phyloP scores from a whole-genome alignment of 2,113 vertebrate species.

The Cyprinus carpio region DNA sequence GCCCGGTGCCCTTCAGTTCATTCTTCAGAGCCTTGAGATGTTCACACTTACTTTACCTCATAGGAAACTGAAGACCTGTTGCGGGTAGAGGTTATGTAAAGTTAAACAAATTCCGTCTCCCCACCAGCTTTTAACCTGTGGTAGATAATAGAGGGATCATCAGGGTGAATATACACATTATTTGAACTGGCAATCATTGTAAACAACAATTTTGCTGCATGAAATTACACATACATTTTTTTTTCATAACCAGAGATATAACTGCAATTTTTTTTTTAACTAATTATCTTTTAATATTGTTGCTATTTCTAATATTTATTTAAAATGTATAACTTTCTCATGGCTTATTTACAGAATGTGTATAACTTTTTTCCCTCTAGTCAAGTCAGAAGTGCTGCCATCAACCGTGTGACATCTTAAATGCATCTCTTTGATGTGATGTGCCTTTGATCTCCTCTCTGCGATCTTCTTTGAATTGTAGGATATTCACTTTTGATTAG shows the following conservation, averaged over 20 bases:
- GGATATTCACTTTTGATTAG: constrained; percentile 45
- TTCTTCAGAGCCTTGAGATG: constrained; percentile 23
- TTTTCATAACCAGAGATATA: not conserved
- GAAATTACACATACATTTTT: not conserved
- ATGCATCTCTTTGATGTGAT: constrained; percentile 45
- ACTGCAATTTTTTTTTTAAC: not conserved
- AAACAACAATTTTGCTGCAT: not conserved
- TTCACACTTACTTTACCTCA: constrained; percentile 28
- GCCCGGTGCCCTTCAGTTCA: constrained; percentile 21
- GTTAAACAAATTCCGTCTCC: not conserved
- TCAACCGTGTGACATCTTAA: constrained; percentile 26
- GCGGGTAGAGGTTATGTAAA: constrained; percentile 12
- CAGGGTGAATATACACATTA: not conserved
- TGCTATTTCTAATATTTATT: not conserved
- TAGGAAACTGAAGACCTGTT: constrained; percentile 3
- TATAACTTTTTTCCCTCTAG: constrained; percentile 31
- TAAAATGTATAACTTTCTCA: not conserved
- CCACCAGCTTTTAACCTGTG: not conserved
- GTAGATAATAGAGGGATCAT: not conserved
- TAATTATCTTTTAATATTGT: not conserved
- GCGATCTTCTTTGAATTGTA: constrained; percentile 38
- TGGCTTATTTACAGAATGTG: constrained; percentile 25
- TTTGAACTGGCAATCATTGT: not conserved
- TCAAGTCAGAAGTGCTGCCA: constrained; percentile 33
- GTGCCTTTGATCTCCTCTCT: constrained; percentile 40